Evolutionary conservation across 2,888 invertebrate genomes (phyloP), one percentile per base, ranked within the genome.

Genomic region (Heliothis peltigera): DNA sequence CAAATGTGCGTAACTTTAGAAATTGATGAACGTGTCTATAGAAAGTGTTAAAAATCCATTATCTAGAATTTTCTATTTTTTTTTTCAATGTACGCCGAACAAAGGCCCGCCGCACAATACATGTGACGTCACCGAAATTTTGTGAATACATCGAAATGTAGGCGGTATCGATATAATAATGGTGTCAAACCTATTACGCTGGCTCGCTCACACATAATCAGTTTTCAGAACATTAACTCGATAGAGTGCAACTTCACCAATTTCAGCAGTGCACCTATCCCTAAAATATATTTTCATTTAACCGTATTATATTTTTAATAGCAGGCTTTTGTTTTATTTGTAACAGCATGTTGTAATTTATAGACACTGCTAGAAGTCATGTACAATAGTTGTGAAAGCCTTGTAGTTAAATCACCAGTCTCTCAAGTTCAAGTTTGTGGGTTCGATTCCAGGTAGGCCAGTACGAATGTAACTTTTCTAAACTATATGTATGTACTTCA

Each of bases 181-280:
- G 44, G 48, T 60, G 56, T 47, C 64, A 56, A 56, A 59, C 32
- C 21, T 56, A 64, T 70, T 39, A 60, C 44, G 10, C 44, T 19
- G 4, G 42, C 42, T 44, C 51, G 62, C 59, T 64, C 52, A 39
- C 49, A 52, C 19, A 22, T 56, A 64, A 64, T 59, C 51, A 64
- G 64, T 64, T 77, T 77, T 62, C 78, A 44, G 56, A 44, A 52
- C 53, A 67, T 72, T 69, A 59, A 64, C 61, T 61, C 61, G 39
- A 61, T 64, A 25, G 52, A 67, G 46, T 57, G 47, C 58, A 73
- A 47, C 52, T 49, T 25, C 32, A 35, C 43, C 57, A 49, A 60
- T 64, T 75, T 51, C n/a, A 18, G 22, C 46, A 35, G 32, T 28
- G 17, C 35, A 22, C 18, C 42, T 28, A 48, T n/a, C 46, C 51